Evolutionary conservation across 1,140 invertebrate species (phyloP).

Genomic region (Drosophila chauvacae): DNA sequence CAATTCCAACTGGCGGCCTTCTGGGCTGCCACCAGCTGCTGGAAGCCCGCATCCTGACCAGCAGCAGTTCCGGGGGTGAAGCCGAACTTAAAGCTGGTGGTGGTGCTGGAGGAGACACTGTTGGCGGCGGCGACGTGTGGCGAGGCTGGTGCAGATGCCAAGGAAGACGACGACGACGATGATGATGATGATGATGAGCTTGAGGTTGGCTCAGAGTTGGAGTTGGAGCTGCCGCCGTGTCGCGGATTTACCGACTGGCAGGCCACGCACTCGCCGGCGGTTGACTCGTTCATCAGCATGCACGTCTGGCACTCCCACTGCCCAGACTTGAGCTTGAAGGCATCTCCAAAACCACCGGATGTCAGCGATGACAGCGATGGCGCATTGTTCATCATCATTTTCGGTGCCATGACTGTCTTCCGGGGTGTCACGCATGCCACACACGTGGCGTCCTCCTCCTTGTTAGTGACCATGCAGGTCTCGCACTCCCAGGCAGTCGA

Average conservation of each 20-base stretch:
- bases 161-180: neutral
- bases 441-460: constrained; percentile 86
- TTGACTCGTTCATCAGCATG: constrained; percentile 86
- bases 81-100: constrained; percentile 54
- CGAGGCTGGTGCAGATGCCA: neutral
- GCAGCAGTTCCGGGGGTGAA: constrained; percentile 9
- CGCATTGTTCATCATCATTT: neutral
- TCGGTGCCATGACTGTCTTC: neutral
- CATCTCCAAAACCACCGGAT: constrained; percentile 84
- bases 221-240: neutral
- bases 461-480: constrained; percentile 88
- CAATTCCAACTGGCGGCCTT: constrained; percentile 88
- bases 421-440: constrained; percentile 85
- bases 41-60: constrained; percentile 67
- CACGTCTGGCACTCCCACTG: constrained; percentile 88
- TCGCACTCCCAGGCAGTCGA: constrained; percentile 88
- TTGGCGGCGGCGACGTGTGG: neutral
- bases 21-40: constrained; percentile 81
- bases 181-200: constrained; percentile 5
- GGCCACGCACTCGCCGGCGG: constrained; percentile 86
- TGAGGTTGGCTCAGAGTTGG: constrained; percentile 1
- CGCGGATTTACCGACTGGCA: constrained; percentile 70
- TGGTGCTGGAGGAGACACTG: constrained; percentile 9
- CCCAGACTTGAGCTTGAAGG: constrained; percentile 86
- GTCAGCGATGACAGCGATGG: neutral